Conservation (phyloP, 2,888 invertebrate species). For the Nebria brevicollis region DNA sequence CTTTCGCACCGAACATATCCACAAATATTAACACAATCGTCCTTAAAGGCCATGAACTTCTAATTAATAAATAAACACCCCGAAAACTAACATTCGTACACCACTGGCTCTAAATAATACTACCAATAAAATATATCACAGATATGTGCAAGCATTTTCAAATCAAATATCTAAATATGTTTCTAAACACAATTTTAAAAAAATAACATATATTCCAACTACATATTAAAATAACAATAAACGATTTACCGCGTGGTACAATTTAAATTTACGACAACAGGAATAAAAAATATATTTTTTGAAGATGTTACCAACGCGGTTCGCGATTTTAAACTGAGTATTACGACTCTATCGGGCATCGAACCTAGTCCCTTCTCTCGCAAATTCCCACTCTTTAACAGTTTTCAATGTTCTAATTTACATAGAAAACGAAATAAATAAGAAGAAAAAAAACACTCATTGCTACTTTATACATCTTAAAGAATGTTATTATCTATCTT, state of each 20-base stretch:
- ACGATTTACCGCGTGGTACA: background rate
- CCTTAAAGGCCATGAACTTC: background rate
- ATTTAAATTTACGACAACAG: background rate
- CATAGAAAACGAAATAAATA: background rate
- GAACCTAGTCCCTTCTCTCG: background rate
- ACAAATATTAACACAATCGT: background rate
- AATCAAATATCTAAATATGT: background rate
- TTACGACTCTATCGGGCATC: background rate
- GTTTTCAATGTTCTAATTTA: background rate
- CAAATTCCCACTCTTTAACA: background rate
- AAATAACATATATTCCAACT: no score
- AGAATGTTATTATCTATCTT: background rate
- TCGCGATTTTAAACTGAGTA: background rate
- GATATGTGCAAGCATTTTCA: background rate
- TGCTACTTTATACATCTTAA: background rate
- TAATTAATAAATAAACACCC: background rate
- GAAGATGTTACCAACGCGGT: background rate
- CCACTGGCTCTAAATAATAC: background rate
- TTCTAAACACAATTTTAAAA: background rate
- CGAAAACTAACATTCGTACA: background rate
- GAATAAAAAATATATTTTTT: background rate
- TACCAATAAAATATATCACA: background rate
- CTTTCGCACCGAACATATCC: background rate
- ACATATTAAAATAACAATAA: background rate
- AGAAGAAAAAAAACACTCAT: background rate